A percentile compares a stretch with the other conserved stretches of the same genome.
phyloP scores from a whole-genome alignment of 2,888 invertebrate genomes.

The Tenthredo livida region DNA sequence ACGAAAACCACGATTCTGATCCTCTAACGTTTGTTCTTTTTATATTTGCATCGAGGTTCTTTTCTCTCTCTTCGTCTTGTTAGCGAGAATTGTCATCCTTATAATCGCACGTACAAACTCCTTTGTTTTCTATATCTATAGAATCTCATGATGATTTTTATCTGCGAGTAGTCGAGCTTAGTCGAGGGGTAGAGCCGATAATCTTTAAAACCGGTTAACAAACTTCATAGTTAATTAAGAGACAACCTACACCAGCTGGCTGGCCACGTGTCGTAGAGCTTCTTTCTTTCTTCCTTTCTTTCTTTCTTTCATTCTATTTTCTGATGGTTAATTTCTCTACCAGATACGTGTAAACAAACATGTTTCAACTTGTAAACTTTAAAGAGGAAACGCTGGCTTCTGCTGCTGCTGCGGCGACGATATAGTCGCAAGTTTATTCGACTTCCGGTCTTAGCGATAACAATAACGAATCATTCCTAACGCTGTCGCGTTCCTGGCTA shows the following conservation, averaged over 20 bases:
- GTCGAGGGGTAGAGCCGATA: neutral
- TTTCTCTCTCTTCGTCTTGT: neutral
- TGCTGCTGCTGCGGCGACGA: neutral
- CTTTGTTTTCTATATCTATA: neutral
- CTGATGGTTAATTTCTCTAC: neutral
- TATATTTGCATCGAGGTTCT: neutral
- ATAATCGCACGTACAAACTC: neutral
- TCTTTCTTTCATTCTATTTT: neutral
- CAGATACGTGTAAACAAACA: slow-evolving; percentile 3
- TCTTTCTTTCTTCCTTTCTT: neutral
- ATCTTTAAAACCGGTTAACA: neutral
- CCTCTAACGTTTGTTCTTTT: neutral
- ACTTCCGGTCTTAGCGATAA: slow-evolving; percentile 43
- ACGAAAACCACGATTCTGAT: slow-evolving; percentile 3
- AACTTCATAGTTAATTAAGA: neutral
- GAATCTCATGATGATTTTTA: neutral
- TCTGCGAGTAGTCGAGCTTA: neutral
- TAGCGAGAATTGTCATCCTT: neutral
- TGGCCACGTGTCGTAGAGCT: neutral
- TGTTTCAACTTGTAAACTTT: neutral
- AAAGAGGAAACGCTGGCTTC: neutral
- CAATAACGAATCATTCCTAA: slow-evolving; percentile 11
- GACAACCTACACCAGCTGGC: neutral
- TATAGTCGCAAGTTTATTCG: neutral
- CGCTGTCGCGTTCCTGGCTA: neutral